These are phyloP conservation scores for Silurus glanis DNA, from an alignment of 2,113 vertebrate species.

Conservation along the genomic window DNA sequence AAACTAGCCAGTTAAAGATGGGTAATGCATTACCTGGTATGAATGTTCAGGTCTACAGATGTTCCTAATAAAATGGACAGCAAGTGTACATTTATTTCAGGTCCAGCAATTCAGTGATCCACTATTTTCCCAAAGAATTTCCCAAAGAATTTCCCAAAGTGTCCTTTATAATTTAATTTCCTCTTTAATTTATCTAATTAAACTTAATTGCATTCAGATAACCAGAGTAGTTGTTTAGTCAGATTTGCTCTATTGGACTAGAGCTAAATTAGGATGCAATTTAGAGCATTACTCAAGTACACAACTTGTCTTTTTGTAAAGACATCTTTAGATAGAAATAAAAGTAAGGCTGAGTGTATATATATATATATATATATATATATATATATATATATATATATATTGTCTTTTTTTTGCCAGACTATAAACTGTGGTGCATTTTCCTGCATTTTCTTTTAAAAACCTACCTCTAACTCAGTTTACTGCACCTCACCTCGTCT, in stretches of 20 bases:
- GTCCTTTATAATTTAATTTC: not conserved
- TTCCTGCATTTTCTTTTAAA: too few relatives aligned
- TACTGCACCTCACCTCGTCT: constrained; percentile 59
- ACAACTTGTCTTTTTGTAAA: not conserved
- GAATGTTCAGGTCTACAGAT: not conserved
- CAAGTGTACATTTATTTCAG: not conserved
- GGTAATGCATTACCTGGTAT: not conserved
- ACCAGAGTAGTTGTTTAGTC: not conserved
- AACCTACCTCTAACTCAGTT: not conserved
- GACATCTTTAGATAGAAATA: not conserved
- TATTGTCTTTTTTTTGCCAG: not conserved
- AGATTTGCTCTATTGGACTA: not conserved
- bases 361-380: too few relatives aligned
- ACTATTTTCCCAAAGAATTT: not conserved
- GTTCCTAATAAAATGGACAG: not conserved
- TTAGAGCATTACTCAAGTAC: not conserved
- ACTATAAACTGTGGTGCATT: not conserved
- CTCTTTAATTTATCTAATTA: not conserved
- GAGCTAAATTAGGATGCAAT: not conserved
- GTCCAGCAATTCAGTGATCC: not conserved
- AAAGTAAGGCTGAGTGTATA: not conserved
- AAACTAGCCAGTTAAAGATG: not conserved
- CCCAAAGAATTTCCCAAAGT: not conserved
- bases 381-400: too few relatives aligned
- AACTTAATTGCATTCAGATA: not conserved